These are phyloP conservation scores for Lamellibrachia columna DNA, from an alignment of 2,888 invertebrate species.

Conservation along the genomic window DNA sequence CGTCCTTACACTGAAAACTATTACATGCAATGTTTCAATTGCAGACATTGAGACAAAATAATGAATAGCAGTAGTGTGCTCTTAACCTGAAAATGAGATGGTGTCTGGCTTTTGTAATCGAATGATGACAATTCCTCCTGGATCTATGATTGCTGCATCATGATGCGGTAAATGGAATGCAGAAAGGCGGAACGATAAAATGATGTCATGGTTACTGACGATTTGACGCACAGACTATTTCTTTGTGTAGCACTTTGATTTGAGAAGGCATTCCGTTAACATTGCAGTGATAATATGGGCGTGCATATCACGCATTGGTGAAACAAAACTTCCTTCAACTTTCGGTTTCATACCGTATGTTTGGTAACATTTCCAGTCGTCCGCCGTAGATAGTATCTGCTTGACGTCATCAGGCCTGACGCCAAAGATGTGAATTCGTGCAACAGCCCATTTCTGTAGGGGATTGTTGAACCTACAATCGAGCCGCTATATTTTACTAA, in stretches of 20 bases:
- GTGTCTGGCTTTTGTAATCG: background rate
- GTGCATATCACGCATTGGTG: background rate
- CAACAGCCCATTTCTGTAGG: conserved; percentile 30
- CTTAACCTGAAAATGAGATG: background rate
- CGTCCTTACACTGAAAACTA: background rate
- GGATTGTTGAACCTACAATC: conserved; percentile 30
- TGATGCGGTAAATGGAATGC: background rate
- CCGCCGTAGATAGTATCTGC: conserved; percentile 26
- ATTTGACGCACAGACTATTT: background rate
- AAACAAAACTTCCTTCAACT: background rate
- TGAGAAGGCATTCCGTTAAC: background rate
- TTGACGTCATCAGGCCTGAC: conserved; percentile 26
- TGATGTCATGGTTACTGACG: background rate
- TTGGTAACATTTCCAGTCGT: background rate
- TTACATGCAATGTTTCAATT: background rate
- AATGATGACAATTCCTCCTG: background rate
- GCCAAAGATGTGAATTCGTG: conserved; percentile 29
- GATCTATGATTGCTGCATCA: background rate
- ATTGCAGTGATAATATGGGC: background rate
- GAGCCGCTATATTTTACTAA: background rate
- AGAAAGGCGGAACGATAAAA: background rate
- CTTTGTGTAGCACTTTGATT: too few relatives aligned
- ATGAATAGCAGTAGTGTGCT: background rate
- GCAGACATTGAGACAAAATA: background rate
- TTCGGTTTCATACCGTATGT: background rate